Percentiles rank a stretch among this genome's conserved stretches.
These are phyloP conservation scores for Dynastes maya DNA, from an alignment of 2,888 invertebrate species.

Conservation along the genomic window DNA sequence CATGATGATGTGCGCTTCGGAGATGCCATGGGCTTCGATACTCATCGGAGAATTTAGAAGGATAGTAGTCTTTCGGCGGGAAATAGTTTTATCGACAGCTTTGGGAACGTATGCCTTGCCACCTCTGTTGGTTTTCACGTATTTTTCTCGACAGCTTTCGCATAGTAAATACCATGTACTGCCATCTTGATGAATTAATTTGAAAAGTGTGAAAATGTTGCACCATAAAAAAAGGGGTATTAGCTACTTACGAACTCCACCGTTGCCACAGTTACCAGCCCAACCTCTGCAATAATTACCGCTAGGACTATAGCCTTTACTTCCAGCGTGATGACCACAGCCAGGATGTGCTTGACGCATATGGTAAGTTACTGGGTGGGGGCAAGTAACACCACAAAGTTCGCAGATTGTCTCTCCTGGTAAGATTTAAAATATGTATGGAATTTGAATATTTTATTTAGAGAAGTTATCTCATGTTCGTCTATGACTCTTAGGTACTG, in stretches of 20 bases:
- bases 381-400: conserved; percentile 85
- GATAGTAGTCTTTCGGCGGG: conserved; percentile 54
- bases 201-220: neutral
- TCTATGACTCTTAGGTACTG: no score
- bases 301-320: conserved; percentile 93
- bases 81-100: conserved; percentile 62
- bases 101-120: conserved; percentile 66
- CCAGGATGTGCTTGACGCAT: conserved; percentile 94
- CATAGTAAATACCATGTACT: conserved; percentile 90
- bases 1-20: conserved; percentile 79
- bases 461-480: no score
- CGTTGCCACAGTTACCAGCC: conserved; percentile 92
- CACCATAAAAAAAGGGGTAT: conserved; percentile 50
- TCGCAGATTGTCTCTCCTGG: conserved; percentile 76
- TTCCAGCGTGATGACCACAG: conserved; percentile 88
- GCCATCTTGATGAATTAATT: conserved; percentile 22
- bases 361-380: conserved; percentile 90
- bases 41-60: conserved; percentile 60
- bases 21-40: conserved; percentile 60
- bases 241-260: conserved; percentile 78
- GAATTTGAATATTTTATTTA: no score
- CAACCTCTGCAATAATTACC: conserved; percentile 91
- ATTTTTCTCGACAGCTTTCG: conserved; percentile 90
- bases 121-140: conserved; percentile 70
- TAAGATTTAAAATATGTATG: neutral